Base-by-base conservation (phyloP, 2,113 vertebrate species). In the Oryzias woworae region DNA sequence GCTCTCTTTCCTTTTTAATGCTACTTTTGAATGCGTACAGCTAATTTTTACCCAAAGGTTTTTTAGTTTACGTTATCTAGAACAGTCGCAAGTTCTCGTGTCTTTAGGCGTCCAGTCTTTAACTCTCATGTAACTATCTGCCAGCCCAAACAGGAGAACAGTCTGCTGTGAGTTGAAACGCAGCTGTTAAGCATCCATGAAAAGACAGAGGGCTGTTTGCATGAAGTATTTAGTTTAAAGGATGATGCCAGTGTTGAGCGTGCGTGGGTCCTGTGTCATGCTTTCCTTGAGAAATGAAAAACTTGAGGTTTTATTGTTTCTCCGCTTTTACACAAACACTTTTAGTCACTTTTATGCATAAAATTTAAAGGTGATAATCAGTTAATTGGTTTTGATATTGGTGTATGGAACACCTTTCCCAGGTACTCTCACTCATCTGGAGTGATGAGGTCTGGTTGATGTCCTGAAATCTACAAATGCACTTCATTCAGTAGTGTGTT, bases 201-300 rank as follows among this genome's bases (percentile, higher is more conserved):
- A 89, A 90, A 90, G 89, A 90, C 89, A 89, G 88, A 87, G 80
- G 81, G 84, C 71, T 81, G 70, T 87, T 88, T 87, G 85, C 87
- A 90, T 90, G 87, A 71, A 58, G 50, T 83, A 73, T 69, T 60
- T 65, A 75, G 77, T 87, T 86, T 79, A 80, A 86, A 85, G 77
- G 83, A 75, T 7, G 72, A 80, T 76, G 61, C 74, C 74, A 28
- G 75, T n/a, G 54, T 65, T 78, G 43, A 13, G 55, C 68, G 62
- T 74, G 79, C 80, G 75, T 73, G 78, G 78, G 73, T 85, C 75
- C 71, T 68, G 42, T 81, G 79, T 78, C 77, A 58, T 18, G 48
- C 74, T 73, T 64, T 59, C 70, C 50, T 68, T 46, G 7, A 73
- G 36, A 50, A 15, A 58, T 78, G 28, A 47, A 47, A 46, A 26